These are phyloP conservation scores for Drosophila ambigua DNA, from an alignment of 1,140 invertebrate genomes.

Conservation along the genomic window DNA sequence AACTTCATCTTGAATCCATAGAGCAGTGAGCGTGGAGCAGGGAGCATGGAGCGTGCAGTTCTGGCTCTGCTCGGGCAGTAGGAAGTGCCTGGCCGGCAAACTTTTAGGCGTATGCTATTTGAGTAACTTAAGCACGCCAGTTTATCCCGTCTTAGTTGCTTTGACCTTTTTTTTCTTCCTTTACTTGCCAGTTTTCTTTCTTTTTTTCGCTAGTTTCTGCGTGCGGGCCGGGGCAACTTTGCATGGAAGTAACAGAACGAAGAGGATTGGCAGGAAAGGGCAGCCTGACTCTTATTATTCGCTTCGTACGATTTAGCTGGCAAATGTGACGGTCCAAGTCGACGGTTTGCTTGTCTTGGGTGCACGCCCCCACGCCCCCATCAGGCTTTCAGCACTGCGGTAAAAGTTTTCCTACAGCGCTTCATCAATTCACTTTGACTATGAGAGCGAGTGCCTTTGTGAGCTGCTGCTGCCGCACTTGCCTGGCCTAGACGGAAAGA, in stretches of 20 bases:
- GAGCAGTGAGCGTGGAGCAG: no score
- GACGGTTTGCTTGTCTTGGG: neutral
- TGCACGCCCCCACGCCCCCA: conserved; percentile 9
- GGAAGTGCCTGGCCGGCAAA: conserved; percentile 18
- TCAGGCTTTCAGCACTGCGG: neutral
- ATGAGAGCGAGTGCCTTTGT: conserved; percentile 29
- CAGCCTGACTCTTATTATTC: conserved; percentile 48
- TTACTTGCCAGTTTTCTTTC: conserved; percentile 6
- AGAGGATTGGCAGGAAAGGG: neutral
- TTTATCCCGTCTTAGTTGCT: conserved; percentile 75
- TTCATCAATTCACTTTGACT: conserved; percentile 81
- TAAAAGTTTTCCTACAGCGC: conserved; percentile 65
- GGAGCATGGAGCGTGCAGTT: conserved; percentile 13
- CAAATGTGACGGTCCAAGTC: conserved; percentile 41
- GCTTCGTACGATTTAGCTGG: conserved; percentile 44
- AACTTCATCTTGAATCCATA: conserved; percentile 24
- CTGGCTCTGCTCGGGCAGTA: conserved; percentile 12
- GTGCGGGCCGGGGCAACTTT: conserved; percentile 51
- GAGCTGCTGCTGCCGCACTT: conserved; percentile 17
- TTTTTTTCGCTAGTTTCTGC: conserved; percentile 16
- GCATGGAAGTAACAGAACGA: conserved; percentile 38
- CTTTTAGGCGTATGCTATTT: conserved; percentile 71
- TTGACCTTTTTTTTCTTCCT: conserved; percentile 62
- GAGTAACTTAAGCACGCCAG: conserved; percentile 67
- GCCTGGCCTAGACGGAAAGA: conserved; percentile 42